Percentiles rank a stretch among this genome's conserved stretches.
Evolutionary conservation across 2,113 vertebrate genomes (phyloP).

Genomic region (Uria lomvia): DNA sequence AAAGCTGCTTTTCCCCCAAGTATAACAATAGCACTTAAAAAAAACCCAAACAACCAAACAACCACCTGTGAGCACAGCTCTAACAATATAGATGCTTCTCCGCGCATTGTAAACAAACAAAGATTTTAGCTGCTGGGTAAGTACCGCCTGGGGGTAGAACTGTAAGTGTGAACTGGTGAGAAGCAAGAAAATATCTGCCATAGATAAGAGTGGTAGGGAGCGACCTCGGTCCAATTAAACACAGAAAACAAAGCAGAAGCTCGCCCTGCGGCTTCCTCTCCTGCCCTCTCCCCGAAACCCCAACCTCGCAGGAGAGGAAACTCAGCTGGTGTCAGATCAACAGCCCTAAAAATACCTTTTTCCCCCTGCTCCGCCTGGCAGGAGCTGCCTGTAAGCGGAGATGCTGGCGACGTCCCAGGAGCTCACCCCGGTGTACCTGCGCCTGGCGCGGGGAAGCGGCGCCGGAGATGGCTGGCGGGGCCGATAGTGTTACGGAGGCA

Average conservation of each 20-base stretch:
- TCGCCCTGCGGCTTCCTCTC: not conserved
- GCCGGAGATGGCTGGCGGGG: not conserved
- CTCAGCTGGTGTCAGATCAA: not conserved
- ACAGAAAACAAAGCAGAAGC: not conserved
- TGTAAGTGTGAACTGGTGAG: not conserved
- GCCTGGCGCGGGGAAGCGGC: fast-evolving
- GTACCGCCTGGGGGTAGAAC: not conserved
- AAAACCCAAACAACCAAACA: not conserved
- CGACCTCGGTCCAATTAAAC: not conserved
- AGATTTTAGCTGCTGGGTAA: constrained; percentile 3
- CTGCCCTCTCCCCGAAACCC: not conserved
- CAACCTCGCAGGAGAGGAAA: not conserved
- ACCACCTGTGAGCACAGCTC: not conserved
- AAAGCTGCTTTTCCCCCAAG: not conserved
- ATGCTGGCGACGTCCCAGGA: not conserved
- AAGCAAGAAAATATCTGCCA: not conserved
- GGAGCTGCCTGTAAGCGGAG: not conserved
- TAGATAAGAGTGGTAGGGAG: not conserved
- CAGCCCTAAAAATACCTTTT: constrained; percentile 57
- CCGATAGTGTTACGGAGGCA: not conserved
- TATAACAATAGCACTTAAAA: not conserved
- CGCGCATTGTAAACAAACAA: not conserved
- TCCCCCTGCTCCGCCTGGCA: not conserved
- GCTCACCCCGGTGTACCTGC: not conserved
- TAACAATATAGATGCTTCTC: not conserved